Conservation (phyloP, 2,797 vertebrate genomes). For the Cynodonichthys magdalenae region DNA sequence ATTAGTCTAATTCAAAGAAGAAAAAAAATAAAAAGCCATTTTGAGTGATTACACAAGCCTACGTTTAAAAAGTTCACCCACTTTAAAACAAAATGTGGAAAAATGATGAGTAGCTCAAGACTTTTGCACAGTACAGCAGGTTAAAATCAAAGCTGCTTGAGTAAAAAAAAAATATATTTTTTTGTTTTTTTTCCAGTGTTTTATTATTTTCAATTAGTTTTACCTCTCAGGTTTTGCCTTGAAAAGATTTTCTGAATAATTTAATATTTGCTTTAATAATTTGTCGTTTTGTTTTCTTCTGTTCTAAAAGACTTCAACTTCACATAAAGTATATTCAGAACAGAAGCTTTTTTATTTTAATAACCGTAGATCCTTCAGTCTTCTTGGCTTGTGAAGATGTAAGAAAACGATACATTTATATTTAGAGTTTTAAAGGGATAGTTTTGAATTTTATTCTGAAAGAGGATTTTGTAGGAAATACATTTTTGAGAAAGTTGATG, state of each 20-base stretch:
- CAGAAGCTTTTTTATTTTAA: not conserved
- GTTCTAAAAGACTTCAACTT: constrained; percentile 8
- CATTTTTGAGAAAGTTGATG: too few relatives aligned
- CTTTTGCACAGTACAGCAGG: not conserved
- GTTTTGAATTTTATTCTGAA: constrained; percentile 3
- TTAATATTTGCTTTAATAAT: constrained; percentile 8
- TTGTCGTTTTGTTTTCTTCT: not conserved
- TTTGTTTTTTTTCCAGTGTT: too few relatives aligned
- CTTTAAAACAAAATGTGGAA: too few relatives aligned
- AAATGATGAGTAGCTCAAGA: too few relatives aligned
- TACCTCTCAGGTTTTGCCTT: constrained; percentile 1
- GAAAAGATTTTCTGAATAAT: not conserved
- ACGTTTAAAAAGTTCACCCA: too few relatives aligned
- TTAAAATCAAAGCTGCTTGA: not conserved
- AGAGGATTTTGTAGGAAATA: not conserved
- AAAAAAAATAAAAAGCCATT: too few relatives aligned
- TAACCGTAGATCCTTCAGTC: not conserved
- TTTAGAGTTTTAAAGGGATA: constrained; percentile 20
- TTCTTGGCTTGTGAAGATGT: constrained; percentile 12
- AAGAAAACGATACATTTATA: constrained; percentile 25
- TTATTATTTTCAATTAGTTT: constrained; percentile 1
- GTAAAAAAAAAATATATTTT: not conserved
- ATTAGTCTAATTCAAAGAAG: too few relatives aligned
- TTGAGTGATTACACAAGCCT: too few relatives aligned
- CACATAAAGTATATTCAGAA: not conserved